Conservation (phyloP, 2,888 invertebrate genomes). For the Chamaedrilus cognettii region DNA sequence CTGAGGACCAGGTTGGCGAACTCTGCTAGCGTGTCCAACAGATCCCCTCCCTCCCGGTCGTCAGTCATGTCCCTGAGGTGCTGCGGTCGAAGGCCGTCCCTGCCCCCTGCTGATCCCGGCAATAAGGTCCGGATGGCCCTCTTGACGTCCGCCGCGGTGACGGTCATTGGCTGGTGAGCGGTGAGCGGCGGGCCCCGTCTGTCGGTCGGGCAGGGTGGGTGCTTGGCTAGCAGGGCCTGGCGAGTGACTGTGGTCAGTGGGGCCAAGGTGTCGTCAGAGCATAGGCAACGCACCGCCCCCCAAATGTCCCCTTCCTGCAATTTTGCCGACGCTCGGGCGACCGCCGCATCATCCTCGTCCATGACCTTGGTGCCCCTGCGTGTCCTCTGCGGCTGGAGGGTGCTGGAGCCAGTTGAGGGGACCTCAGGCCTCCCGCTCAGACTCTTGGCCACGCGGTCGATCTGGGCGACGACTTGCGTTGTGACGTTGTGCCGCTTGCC, state of each 20-base stretch:
- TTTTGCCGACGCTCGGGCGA: not conserved
- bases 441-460: not conserved
- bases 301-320: not conserved
- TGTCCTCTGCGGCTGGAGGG: too few species aligned
- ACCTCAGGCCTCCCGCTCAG: not conserved
- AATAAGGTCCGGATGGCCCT: not conserved
- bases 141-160: not conserved
- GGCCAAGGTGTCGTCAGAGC: not conserved
- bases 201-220: not conserved
- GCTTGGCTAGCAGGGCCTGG: not conserved
- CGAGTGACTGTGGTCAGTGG: not conserved
- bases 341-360: not conserved
- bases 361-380: not conserved
- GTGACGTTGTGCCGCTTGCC: not conserved
- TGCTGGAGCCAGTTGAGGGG: not conserved
- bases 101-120: not conserved
- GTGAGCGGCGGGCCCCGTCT: not conserved
- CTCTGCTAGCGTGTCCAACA: not conserved
- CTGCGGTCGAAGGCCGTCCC: not conserved
- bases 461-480: not conserved
- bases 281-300: not conserved
- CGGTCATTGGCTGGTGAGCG: not conserved
- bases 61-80: not conserved
- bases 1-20: conserved; percentile 5
- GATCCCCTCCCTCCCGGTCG: too few species aligned